Conservation (phyloP, 2,113 vertebrate species). For the Antechinus flavipes region DNA sequence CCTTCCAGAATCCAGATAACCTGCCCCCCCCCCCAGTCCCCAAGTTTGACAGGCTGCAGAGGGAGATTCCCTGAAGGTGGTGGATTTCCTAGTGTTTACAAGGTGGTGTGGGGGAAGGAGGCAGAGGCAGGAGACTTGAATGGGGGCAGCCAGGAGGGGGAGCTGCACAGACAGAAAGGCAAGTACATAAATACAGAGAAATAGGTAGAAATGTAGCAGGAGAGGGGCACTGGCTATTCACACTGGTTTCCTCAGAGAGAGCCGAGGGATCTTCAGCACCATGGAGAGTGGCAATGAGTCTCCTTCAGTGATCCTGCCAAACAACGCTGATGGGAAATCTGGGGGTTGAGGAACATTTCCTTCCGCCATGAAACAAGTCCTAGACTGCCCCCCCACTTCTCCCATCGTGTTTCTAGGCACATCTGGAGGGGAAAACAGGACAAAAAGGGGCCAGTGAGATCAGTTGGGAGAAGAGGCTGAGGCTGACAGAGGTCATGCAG, state of each 20-base stretch:
- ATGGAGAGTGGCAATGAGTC: slow-evolving; percentile 57
- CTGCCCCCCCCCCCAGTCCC: not conserved
- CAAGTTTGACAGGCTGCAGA: not conserved
- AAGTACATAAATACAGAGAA: not conserved
- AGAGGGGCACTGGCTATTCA: not conserved
- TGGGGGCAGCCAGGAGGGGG: not conserved
- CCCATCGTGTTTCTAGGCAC: not conserved
- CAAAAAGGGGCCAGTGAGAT: not conserved
- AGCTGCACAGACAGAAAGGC: not conserved
- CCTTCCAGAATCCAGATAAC: slow-evolving; percentile 54
- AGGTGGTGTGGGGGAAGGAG: not conserved
- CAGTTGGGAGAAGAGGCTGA: not conserved
- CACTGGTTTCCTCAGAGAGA: not conserved
- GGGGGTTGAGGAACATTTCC: not conserved
- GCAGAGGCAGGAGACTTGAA: not conserved
- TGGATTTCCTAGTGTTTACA: not conserved
- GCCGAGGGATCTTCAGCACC: slow-evolving; percentile 66
- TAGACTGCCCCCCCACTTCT: not conserved
- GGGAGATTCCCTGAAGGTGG: not conserved
- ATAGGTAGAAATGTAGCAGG: not conserved
- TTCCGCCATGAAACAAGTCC: not conserved
- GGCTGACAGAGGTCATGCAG: not conserved
- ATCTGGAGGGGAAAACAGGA: not conserved
- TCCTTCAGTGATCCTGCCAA: not conserved
- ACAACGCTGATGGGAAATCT: not conserved